Evolutionary conservation across 2,888 invertebrate genomes (phyloP).

Genomic region (Caenorhabditis sinica): DNA sequence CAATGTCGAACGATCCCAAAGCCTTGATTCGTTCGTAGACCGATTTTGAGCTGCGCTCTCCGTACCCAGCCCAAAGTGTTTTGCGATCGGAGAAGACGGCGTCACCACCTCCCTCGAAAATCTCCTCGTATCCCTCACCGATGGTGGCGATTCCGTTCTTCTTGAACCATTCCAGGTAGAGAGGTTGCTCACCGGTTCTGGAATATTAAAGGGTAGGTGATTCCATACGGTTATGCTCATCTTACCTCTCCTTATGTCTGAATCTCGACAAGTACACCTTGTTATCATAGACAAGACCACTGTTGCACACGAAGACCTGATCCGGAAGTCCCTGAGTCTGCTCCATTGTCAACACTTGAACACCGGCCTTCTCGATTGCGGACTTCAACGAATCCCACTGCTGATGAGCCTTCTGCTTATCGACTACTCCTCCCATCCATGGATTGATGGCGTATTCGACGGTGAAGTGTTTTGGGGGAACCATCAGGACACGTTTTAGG

Average conservation of each 20-base stretch:
- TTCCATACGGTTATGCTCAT: background rate
- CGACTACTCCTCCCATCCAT: slow-evolving; percentile 84
- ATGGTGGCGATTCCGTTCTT: slow-evolving; percentile 76
- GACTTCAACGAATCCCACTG: slow-evolving; percentile 81
- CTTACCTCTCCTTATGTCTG: slow-evolving; percentile 80
- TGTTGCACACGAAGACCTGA: slow-evolving; percentile 84
- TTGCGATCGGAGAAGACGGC: slow-evolving; percentile 81
- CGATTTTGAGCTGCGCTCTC: slow-evolving; percentile 77
- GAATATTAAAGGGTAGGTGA: background rate
- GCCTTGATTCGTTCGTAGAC: slow-evolving; percentile 78
- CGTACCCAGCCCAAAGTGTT: slow-evolving; percentile 83
- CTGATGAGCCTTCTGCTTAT: slow-evolving; percentile 75
- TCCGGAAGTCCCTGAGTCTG: slow-evolving; percentile 81
- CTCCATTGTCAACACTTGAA: slow-evolving; percentile 81
- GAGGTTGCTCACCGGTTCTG: slow-evolving; percentile 81
- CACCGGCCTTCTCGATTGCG: slow-evolving; percentile 81
- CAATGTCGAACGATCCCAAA: slow-evolving; percentile 79
- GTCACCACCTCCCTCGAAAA: slow-evolving; percentile 83
- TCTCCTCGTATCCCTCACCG: slow-evolving; percentile 80
- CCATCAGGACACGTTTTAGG: slow-evolving; percentile 82
- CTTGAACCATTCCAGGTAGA: slow-evolving; percentile 82
- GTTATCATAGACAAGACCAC: slow-evolving; percentile 80
- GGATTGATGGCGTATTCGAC: slow-evolving; percentile 83
- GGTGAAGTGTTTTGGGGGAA: slow-evolving; percentile 82
- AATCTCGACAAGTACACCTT: slow-evolving; percentile 83